Percentiles rank a stretch among this genome's conserved stretches.
phyloP scores from a whole-genome alignment of 1,140 invertebrate species.

The Chironomus tepperi region DNA sequence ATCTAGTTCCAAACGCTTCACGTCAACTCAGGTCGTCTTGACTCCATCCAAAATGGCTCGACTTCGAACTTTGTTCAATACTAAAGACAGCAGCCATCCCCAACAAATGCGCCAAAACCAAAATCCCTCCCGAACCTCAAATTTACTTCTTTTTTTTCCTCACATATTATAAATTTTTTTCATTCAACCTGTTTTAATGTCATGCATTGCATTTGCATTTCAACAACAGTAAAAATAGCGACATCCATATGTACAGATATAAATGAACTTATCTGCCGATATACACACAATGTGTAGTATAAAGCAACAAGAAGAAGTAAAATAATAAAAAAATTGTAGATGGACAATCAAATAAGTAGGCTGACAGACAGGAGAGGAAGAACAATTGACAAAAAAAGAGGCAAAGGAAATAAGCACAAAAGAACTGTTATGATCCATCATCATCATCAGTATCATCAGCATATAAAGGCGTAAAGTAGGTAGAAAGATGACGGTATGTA shows the following conservation, averaged over 20 bases:
- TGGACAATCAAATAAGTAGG: too few relatives aligned
- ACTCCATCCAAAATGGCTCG: too few relatives aligned
- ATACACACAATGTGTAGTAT: not conserved
- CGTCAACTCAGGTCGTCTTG: too few relatives aligned
- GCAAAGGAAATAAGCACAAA: not conserved
- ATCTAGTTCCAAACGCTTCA: too few relatives aligned
- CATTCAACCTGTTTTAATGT: conserved; percentile 19
- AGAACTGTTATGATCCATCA: conserved; percentile 1
- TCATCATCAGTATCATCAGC: too few relatives aligned
- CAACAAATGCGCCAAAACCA: too few relatives aligned
- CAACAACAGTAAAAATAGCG: not conserved
- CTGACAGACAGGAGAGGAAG: not conserved
- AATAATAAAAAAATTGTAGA: not conserved
- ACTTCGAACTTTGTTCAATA: too few relatives aligned
- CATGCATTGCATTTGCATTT: conserved; percentile 21
- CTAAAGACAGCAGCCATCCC: too few relatives aligned
- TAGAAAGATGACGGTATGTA: not conserved
- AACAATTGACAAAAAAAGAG: not conserved
- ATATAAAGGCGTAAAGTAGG: not conserved
- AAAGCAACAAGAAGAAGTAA: not conserved
- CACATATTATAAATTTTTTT: not conserved
- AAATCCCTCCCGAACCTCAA: too few relatives aligned
- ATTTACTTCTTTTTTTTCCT: not conserved
- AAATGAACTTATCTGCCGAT: not conserved
- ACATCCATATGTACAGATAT: not conserved